Percentiles rank a stretch among this genome's conserved stretches.
Evolutionary conservation across 2,888 invertebrate genomes (phyloP).

Genomic region (Drosophila colorata): DNA sequence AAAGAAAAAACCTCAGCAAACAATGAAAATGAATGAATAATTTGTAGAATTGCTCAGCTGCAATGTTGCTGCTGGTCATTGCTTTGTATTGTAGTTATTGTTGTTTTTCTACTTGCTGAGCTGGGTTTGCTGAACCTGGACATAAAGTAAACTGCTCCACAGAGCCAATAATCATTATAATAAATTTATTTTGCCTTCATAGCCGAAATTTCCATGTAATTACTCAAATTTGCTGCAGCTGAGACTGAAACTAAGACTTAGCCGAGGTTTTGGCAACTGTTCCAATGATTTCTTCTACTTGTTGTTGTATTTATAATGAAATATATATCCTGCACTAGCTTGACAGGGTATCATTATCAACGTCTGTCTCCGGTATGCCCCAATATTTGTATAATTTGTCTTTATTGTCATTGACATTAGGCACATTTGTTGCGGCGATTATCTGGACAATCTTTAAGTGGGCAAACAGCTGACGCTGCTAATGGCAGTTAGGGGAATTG

Average conservation of each 20-base stretch:
- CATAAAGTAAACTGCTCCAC: not conserved
- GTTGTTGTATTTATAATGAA: constrained; percentile 44
- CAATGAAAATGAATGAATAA: constrained; percentile 69
- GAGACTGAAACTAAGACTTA: constrained; percentile 8
- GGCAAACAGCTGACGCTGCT: constrained; percentile 73
- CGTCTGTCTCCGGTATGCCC: constrained; percentile 28
- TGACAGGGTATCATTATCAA: constrained; percentile 59
- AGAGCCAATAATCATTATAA: constrained; percentile 24
- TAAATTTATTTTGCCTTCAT: constrained; percentile 15
- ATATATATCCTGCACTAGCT: constrained; percentile 18
- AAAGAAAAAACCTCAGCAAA: constrained; percentile 29
- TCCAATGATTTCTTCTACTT: constrained; percentile 7
- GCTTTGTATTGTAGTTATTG: not conserved
- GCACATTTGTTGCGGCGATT: constrained; percentile 74
- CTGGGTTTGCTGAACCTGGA: not conserved
- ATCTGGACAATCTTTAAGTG: constrained; percentile 73
- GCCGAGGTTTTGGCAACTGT: too few relatives aligned
- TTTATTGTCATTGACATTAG: constrained; percentile 75
- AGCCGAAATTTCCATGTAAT: constrained; percentile 25
- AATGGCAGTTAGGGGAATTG: constrained; percentile 33
- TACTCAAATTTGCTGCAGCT: constrained; percentile 33
- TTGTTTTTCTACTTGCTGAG: not conserved
- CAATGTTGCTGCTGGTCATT: constrained; percentile 29
- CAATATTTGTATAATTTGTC: constrained; percentile 73
- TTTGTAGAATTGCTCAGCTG: constrained; percentile 58